Evolutionary conservation across 2,113 vertebrate species (phyloP).

Genomic region (Regulus satrapa): DNA sequence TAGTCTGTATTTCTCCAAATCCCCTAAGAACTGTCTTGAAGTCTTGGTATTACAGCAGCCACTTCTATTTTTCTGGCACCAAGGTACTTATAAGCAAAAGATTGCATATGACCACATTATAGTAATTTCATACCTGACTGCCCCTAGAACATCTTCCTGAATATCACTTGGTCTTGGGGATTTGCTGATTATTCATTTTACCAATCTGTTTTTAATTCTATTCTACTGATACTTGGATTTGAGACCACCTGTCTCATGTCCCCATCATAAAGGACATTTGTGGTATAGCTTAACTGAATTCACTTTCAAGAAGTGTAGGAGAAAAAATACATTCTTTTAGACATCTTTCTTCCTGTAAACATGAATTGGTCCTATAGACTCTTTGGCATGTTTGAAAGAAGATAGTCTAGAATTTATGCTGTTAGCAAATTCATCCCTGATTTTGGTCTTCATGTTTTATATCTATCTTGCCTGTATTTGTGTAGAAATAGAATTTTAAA

Average conservation of each 20-base stretch:
- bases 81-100: not conserved
- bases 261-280: not conserved
- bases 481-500: not conserved
- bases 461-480: not conserved
- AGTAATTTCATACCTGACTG: constrained; percentile 25
- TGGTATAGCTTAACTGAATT: not conserved
- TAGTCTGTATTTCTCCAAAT: not conserved
- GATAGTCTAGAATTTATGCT: not conserved
- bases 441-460: not conserved
- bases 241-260: not conserved
- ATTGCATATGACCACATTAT: not conserved
- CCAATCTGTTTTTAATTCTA: not conserved
- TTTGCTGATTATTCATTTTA: constrained; percentile 2
- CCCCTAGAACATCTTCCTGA: not conserved
- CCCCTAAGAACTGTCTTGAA: not conserved
- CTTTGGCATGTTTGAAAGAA: not conserved
- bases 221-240: not conserved
- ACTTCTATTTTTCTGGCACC: not conserved
- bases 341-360: not conserved
- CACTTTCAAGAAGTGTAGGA: not conserved
- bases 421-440: not conserved
- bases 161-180: not conserved
- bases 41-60: not conserved
- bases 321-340: not conserved
- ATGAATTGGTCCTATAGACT: not conserved